Conservation (phyloP, 2,888 invertebrate genomes). For the Xanthia icteritia region DNA sequence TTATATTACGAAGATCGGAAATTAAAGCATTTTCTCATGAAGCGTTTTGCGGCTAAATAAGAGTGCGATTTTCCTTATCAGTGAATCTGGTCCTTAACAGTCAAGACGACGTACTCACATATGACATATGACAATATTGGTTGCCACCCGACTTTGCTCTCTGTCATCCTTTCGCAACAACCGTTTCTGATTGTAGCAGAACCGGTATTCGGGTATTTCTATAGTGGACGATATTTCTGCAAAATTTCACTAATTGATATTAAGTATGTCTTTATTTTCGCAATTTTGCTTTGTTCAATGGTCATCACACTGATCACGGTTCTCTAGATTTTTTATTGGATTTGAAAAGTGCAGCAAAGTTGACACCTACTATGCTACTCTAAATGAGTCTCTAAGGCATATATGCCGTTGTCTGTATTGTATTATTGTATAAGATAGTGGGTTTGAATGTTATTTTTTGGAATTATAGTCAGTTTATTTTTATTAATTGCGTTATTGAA, state of each 20-base stretch:
- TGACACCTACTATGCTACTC: neutral
- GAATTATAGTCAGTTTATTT: neutral
- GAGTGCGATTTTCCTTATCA: conserved; percentile 16
- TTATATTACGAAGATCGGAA: conserved; percentile 4
- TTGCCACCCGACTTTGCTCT: conserved; percentile 67
- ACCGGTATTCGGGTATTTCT: conserved; percentile 64
- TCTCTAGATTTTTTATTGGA: neutral
- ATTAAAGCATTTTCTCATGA: conserved; percentile 10
- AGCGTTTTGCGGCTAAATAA: conserved; percentile 12
- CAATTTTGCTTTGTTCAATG: neutral
- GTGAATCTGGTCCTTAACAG: conserved; percentile 41
- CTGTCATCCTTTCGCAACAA: conserved; percentile 65
- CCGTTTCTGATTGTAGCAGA: conserved; percentile 62
- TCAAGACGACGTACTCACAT: conserved; percentile 29
- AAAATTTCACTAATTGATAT: conserved; percentile 68
- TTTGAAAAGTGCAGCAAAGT: neutral
- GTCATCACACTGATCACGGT: neutral
- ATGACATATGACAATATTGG: conserved; percentile 61
- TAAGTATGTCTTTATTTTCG: conserved; percentile 9
- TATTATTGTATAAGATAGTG: conserved; percentile 1
- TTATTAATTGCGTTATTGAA: conserved; percentile 4
- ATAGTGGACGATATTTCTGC: conserved; percentile 66
- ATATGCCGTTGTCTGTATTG: neutral
- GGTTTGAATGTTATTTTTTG: neutral
- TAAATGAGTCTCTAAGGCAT: neutral